Base-by-base conservation (phyloP, 1,140 invertebrate species). In the Drosophila rhopaloa region DNA sequence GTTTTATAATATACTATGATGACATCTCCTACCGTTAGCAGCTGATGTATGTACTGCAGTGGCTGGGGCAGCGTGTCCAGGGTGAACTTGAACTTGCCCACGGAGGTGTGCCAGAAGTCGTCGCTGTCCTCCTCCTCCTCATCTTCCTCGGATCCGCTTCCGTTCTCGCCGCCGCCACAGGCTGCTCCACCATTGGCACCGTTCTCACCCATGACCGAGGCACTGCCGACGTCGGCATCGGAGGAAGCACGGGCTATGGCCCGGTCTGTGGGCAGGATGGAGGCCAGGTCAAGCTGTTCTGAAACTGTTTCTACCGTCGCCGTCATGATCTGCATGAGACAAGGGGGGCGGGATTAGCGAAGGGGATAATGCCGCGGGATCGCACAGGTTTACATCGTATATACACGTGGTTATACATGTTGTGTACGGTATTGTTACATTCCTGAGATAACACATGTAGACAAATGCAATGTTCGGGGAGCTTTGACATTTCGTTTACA, bases 21-120 rank as follows among this genome's bases (percentile, higher is more conserved):
- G 13, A 5, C 16, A 38, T 19, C 14, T 44, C 81, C 81, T 93
- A 98, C 97, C 94, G 97, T 96, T 9, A 99, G 91, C 5, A 99
- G 92, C 90, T 97, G 96, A 92, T 98, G 96, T 76, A 98, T 97
- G 50, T 99, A 97, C 91, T 99, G 98, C 48, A 99, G 93, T 62
- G 98, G 96, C 68, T 98, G 95, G 0, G 98, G 98, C 75, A 99
- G 93, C 86, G 98, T 96, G n/a, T 98, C 96, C 13, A 99, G 95
- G 48, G 94, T 95, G 93, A 99, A 98, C 84, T 96, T 95, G 90
- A 98, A 98, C 91, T 98, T 97, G 32, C 98, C 98, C 46, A 97
- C 95, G 6, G 96, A 97, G 0, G 97, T 98, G 63, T 97, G 95
- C 97, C 97, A 98, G 89, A 98, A 97, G 86, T 97, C 95, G 40